Evolutionary conservation across 2,113 vertebrate genomes (phyloP).

Genomic region (Entomyzon cyanotis): DNA sequence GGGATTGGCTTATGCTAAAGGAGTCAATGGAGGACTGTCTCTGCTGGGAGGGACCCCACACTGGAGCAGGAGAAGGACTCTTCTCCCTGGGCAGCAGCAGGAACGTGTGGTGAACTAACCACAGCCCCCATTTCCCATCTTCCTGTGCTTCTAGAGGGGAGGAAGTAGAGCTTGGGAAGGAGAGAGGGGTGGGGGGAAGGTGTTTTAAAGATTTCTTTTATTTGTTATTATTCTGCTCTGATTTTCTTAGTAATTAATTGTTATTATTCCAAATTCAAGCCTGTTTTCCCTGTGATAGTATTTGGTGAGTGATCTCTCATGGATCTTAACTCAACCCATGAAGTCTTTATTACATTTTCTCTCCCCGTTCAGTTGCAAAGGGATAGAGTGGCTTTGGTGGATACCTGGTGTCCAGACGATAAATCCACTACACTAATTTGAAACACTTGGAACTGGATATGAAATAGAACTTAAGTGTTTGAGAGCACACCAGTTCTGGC

Average conservation of each 20-base stretch:
- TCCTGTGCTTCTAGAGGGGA: too few relatives aligned
- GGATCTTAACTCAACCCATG: neutral
- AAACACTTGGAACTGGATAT: neutral
- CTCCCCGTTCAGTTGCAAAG: neutral
- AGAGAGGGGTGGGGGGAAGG: fast-evolving
- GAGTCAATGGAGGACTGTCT: neutral
- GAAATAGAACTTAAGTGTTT: neutral
- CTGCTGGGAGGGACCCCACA: neutral
- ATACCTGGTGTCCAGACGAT: neutral
- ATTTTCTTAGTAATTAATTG: neutral
- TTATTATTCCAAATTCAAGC: neutral
- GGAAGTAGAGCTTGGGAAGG: neutral
- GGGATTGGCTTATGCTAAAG: neutral
- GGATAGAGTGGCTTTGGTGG: neutral
- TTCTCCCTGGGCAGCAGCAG: neutral
- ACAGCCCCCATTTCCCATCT: neutral
- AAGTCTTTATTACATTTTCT: neutral
- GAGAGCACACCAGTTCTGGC: neutral
- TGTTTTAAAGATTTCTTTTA: neutral
- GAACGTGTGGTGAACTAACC: neutral
- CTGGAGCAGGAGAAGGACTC: neutral
- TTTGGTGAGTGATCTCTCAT: neutral
- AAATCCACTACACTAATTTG: neutral
- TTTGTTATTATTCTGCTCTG: neutral
- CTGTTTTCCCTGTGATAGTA: neutral